Base-by-base conservation (phyloP, 2,113 vertebrate species). In the Atlantisia rogersi region DNA sequence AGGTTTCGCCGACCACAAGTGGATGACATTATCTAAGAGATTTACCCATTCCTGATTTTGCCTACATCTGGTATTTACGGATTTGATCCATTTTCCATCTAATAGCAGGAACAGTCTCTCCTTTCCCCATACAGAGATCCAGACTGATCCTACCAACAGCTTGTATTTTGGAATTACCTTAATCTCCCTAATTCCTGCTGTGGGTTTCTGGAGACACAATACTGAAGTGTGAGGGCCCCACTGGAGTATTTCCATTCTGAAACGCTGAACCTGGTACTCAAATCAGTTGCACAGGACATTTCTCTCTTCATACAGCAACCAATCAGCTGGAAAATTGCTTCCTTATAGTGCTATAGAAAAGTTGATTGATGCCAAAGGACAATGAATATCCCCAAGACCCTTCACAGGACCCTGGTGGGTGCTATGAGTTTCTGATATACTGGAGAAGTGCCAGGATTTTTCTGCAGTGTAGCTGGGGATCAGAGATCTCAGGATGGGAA, bases 251-350 rank as follows among this genome's bases (percentile, higher is more conserved):
- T 78, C 55, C 9, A 73, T 35, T 78, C 58, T 60, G 40, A 93
- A 93, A 79, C 1, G 3, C 63, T 73, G 31, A 68, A 63, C 18
- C 53, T 70, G 58, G 50, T 91, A 62, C 32, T 74, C 85, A 86
- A 64, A 94, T 67, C 62, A 58, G 26, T 32, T 76, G 55, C 60
- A 86, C 92, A 82, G 88, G 55, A 62, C 21, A 67, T 90, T 94
- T 90, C 28, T 82, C 22, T 62, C 81, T 29, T 90, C 55, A 60
- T 71, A 44, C 73, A 86, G 63, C 69, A 96, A 75, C 60, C 69
- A 93, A 80, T 21, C 69, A 84, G 24, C 83, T 94, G 74, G 86
- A 96, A 96, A 95, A 92, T 90, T 91, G 71, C 64, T 86, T 91
- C 76, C 32, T 82, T 67, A 37, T 5, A 88, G 53, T 18, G 42